Evolutionary conservation across 2,797 vertebrate species (phyloP), one percentile per base, ranked within the genome.

Genomic region (Danio jaintianensis): DNA sequence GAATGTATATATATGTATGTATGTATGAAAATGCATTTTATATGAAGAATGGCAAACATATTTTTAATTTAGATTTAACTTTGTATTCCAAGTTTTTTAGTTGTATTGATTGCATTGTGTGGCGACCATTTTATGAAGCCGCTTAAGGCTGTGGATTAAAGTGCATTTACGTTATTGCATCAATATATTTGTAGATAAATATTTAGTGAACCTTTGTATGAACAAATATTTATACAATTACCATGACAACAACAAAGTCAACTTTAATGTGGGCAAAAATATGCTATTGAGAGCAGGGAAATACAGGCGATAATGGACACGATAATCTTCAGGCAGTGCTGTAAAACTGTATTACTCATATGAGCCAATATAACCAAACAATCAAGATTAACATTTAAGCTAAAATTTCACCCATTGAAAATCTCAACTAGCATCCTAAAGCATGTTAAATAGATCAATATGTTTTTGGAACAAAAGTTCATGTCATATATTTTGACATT

Each of bases 191-290:
- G 11, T 16, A 52, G 2, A 52, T 38, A 1, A 45, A 58, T 6
- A 12, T 15, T 48, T 74, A 36, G 55, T n/a, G 3, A 61, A 38
- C 6, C 48, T 74, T 58, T 11, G 43, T 13, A 8, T 42, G 40
- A 74, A 59, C 15, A 18, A 36, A 36, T 38, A 16, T 38, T 74
- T 74, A n/a, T 50, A 68, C 3, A 18, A 16, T 50, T 43, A 16
- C 70, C 42, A 59, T 36, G 15, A 20, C 58, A 63, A 52, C 59
- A 42, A 70, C 16, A 70, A 29, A 68, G 29, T 13, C 22, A 50
- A 48, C 13, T 45, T 64, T 53, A 64, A 36, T 48, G 53, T 16
- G 3, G 47, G 64, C 18, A 47, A 36, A 18, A 55, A 43, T 40
- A 43, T n/a, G n/a, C 56, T 61, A 62, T n/a, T 47, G n/a, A 62